These are phyloP conservation scores for Hydrophis major DNA, from an alignment of 2,797 vertebrate genomes.

Conservation along the genomic window DNA sequence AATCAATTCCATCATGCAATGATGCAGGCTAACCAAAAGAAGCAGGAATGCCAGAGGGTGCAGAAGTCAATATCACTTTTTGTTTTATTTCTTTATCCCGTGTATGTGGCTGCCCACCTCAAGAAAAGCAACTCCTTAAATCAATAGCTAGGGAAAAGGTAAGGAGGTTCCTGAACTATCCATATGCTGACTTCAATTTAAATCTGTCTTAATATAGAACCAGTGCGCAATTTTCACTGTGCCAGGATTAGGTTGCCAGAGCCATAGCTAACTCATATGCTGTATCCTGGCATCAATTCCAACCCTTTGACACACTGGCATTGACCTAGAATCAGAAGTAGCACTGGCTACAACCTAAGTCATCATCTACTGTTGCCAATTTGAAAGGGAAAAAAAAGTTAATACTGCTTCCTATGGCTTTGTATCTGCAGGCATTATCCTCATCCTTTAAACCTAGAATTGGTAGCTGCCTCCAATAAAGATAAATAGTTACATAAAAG, in stretches of 20 bases:
- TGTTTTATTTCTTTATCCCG: neutral
- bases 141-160: neutral
- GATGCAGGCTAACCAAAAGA: neutral
- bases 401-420: neutral
- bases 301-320: neutral
- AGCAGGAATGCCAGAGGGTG: neutral
- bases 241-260: neutral
- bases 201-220: neutral
- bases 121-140: neutral
- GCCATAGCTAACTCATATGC: neutral
- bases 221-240: neutral
- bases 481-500: neutral
- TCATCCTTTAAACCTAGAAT: neutral
- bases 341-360: neutral
- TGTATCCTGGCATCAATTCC: neutral
- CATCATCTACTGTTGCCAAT: neutral
- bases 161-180: neutral
- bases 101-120: neutral
- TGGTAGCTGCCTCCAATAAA: neutral
- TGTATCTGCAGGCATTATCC: neutral
- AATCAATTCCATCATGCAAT: neutral
- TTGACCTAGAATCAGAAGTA: neutral
- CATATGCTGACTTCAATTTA: neutral
- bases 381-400: neutral
- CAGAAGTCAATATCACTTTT: neutral